Evolutionary conservation across 2,113 vertebrate genomes (phyloP).

Genomic region (Nibea albiflora): DNA sequence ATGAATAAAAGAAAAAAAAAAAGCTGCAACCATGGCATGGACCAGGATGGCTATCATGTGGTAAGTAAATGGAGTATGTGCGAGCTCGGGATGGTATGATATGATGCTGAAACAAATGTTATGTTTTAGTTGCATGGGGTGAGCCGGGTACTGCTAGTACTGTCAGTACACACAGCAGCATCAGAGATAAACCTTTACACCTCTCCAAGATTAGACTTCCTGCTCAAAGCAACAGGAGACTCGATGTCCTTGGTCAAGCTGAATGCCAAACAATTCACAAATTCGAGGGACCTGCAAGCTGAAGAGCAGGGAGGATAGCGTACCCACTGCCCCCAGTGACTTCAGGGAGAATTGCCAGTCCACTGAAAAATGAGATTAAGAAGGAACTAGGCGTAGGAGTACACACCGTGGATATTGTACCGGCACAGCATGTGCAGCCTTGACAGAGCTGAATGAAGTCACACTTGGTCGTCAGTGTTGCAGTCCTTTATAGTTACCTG

Average conservation of each 20-base stretch:
- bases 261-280: slow-evolving; percentile 6
- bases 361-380: neutral
- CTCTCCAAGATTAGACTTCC: neutral
- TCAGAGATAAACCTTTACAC: neutral
- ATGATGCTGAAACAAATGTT: slow-evolving; percentile 8
- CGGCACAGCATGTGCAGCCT: neutral
- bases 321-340: neutral
- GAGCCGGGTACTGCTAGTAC: neutral
- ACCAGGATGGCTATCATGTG: neutral
- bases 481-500: neutral
- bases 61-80: neutral
- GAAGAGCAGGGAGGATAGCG: neutral
- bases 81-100: neutral
- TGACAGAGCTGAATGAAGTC: neutral
- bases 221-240: neutral
- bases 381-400: neutral
- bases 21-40: neutral
- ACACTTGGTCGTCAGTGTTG: neutral
- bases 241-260: slow-evolving; percentile 2
- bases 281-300: neutral
- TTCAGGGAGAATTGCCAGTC: neutral
- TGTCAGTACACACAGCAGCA: neutral
- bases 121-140: neutral
- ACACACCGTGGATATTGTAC: neutral
- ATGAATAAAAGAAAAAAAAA: slow-evolving; percentile 26